phyloP scores from a whole-genome alignment of 2,797 vertebrate species.

The Schizothorax lantsangensis region DNA sequence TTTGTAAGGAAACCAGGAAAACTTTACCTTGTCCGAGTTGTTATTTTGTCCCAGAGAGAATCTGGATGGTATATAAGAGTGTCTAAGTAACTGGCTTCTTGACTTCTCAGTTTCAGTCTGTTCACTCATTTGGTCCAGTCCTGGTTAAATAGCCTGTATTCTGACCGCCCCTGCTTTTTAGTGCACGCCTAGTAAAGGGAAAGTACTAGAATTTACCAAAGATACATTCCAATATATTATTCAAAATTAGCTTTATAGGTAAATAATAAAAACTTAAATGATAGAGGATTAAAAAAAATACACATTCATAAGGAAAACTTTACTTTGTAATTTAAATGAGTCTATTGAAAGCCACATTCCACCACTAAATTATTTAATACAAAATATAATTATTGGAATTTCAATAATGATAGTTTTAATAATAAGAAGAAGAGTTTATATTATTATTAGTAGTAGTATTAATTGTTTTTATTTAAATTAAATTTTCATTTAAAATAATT shows the following conservation, averaged over 20 bases:
- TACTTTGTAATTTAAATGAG: too few species aligned
- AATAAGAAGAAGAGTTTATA: too few species aligned
- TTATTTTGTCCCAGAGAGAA: background rate
- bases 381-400: too few species aligned
- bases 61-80: background rate
- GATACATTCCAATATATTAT: background rate
- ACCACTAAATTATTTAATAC: too few species aligned
- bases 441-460: too few species aligned
- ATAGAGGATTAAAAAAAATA: too few species aligned
- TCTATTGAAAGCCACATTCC: too few species aligned
- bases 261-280: too few species aligned
- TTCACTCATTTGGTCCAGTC: background rate
- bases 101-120: background rate
- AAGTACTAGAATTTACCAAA: background rate
- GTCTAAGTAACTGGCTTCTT: background rate
- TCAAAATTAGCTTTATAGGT: background rate
- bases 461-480: too few species aligned
- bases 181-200: background rate
- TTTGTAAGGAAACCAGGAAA: background rate
- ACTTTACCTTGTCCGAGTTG: background rate
- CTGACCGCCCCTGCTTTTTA: background rate
- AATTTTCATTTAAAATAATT: too few species aligned
- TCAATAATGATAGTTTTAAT: too few species aligned
- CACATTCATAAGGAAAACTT: too few species aligned
- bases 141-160: background rate